Percentiles rank a stretch among this genome's conserved stretches.
Conservation (phyloP, 2,888 invertebrate genomes). For the Parnassius orleans region DNA sequence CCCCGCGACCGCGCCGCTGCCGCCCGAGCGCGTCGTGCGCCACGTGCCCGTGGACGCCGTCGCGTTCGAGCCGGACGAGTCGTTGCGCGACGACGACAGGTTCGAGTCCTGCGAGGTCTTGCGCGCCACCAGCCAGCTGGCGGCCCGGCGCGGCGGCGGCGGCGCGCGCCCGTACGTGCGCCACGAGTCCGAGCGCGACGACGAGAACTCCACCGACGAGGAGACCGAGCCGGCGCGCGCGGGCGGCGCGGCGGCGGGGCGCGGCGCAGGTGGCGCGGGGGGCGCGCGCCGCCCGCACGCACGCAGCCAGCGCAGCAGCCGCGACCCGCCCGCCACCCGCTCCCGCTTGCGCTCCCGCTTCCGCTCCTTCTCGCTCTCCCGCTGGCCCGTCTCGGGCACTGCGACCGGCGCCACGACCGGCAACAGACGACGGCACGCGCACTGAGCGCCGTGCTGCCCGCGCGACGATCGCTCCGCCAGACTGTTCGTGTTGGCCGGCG, state of each 20-base stretch:
- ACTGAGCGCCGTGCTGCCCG: slow-evolving; percentile 82
- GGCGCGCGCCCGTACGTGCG: slow-evolving; percentile 90
- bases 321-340: slow-evolving; percentile 59
- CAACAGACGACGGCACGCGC: slow-evolving; percentile 85
- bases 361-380: slow-evolving; percentile 46
- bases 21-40: slow-evolving; percentile 92
- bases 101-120: slow-evolving; percentile 96
- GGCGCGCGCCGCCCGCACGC: slow-evolving; percentile 63
- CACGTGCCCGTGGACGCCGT: slow-evolving; percentile 95
- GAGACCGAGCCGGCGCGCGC: slow-evolving; percentile 78
- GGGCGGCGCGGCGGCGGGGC: slow-evolving; percentile 55
- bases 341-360: slow-evolving; percentile 59
- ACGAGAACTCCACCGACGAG: slow-evolving; percentile 94
- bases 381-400: slow-evolving; percentile 72
- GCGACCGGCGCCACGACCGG: slow-evolving; percentile 71
- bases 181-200: slow-evolving; percentile 83
- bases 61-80: slow-evolving; percentile 93
- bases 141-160: slow-evolving; percentile 89
- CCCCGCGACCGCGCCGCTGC: slow-evolving; percentile 84
- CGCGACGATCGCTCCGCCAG: slow-evolving; percentile 89
- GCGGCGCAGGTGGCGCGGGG: slow-evolving; percentile 44
- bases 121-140: slow-evolving; percentile 94
- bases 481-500: slow-evolving; percentile 92
- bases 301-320: slow-evolving; percentile 62
- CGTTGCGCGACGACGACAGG: slow-evolving; percentile 93